These are phyloP conservation scores for Hemithea aestivaria DNA, from an alignment of 2,888 invertebrate genomes.

Conservation along the genomic window DNA sequence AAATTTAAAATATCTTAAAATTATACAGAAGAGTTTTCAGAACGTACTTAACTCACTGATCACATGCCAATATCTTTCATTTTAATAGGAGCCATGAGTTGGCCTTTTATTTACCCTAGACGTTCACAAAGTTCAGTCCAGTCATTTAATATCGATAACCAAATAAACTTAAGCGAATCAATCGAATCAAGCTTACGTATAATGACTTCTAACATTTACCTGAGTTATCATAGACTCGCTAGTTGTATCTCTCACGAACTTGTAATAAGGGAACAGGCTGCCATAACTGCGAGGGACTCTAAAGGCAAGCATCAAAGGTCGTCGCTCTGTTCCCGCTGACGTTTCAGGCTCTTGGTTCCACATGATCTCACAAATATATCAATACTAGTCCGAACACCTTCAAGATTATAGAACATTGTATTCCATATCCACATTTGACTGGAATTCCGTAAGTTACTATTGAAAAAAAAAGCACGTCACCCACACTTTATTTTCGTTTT, in stretches of 20 bases:
- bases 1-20: too few species aligned
- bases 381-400: slow-evolving; percentile 45
- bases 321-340: slow-evolving; percentile 54
- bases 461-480: slow-evolving; percentile 4
- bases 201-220: too few species aligned
- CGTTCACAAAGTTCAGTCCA: too few species aligned
- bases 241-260: slow-evolving; percentile 75
- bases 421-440: slow-evolving; percentile 55
- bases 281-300: slow-evolving; percentile 79
- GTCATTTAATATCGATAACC: too few species aligned
- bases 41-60: too few species aligned
- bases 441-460: slow-evolving; percentile 17
- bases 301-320: slow-evolving; percentile 59
- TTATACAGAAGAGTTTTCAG: too few species aligned
- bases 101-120: too few species aligned
- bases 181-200: too few species aligned
- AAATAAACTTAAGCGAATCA: too few species aligned
- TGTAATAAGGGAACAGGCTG: slow-evolving; percentile 81
- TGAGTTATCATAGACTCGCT: slow-evolving; percentile 55
- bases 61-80: too few species aligned
- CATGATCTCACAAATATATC: slow-evolving; percentile 42
- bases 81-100: too few species aligned
- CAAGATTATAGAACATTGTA: slow-evolving; percentile 40
- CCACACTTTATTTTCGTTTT: slow-evolving; percentile 1
- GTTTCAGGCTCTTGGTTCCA: slow-evolving; percentile 44